Evolutionary conservation across 2,888 invertebrate genomes (phyloP).

Genomic region (Tetanocera ferruginea): DNA sequence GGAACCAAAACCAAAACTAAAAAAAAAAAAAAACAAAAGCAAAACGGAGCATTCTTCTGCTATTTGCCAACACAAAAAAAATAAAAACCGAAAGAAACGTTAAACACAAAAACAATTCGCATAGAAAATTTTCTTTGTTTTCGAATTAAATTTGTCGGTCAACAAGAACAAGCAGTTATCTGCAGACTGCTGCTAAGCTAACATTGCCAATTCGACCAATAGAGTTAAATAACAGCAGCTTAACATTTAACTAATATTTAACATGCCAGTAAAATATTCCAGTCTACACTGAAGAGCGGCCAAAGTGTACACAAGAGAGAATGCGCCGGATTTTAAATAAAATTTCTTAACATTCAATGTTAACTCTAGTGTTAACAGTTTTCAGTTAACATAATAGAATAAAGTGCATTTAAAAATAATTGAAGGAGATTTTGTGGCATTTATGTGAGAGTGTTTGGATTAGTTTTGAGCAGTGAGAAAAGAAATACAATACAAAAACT

Average conservation of each 20-base stretch:
- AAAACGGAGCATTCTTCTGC: neutral
- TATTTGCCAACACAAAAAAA: neutral
- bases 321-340: neutral
- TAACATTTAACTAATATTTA: neutral
- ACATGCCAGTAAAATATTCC: neutral
- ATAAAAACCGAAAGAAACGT: neutral
- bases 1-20: neutral
- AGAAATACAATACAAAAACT: neutral
- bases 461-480: neutral
- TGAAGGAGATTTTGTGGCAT: too few relatives aligned
- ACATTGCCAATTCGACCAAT: neutral
- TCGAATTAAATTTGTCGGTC: neutral
- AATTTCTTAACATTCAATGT: neutral
- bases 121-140: conserved; percentile 26
- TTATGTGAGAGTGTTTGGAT: neutral
- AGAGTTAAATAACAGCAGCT: neutral
- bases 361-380: neutral
- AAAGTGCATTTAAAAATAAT: neutral
- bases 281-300: conserved; percentile 9
- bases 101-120: neutral
- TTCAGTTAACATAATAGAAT: neutral
- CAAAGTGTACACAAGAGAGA: neutral
- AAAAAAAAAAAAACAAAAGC: neutral
- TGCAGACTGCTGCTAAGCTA: neutral
- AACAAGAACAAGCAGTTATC: neutral